phyloP scores from a whole-genome alignment of 2,888 invertebrate genomes.

The Eilema caniola region DNA sequence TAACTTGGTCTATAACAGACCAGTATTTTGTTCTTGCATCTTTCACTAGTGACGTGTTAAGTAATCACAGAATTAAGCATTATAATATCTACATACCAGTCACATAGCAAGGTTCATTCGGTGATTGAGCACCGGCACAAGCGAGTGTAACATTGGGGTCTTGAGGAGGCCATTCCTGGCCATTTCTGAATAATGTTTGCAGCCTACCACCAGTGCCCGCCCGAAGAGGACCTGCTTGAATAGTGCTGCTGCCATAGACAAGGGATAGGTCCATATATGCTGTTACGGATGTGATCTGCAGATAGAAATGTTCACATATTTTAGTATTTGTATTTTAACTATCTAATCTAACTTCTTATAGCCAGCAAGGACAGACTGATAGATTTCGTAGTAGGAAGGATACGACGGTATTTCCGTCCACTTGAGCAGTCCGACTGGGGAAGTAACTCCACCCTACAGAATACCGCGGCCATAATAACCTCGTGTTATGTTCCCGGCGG shows the following conservation, averaged over 20 bases:
- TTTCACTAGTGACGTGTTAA: no score
- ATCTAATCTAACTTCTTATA: not conserved
- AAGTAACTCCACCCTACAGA: no score
- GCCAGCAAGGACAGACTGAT: no score
- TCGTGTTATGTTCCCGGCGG: no score
- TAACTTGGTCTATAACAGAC: no score
- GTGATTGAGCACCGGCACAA: constrained; percentile 88
- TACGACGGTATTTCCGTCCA: no score
- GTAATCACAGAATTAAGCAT: no score
- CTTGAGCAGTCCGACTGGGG: no score
- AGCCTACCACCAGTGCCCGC: constrained; percentile 90
- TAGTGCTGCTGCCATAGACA: constrained; percentile 92
- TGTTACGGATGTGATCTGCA: constrained; percentile 89
- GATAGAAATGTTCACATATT: not conserved
- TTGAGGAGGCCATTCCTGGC: constrained; percentile 91
- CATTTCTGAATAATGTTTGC: constrained; percentile 87
- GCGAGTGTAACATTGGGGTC: constrained; percentile 89
- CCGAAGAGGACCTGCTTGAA: constrained; percentile 89
- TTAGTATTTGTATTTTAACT: no score
- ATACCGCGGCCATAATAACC: no score
- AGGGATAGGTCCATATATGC: constrained; percentile 92
- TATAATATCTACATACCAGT: constrained; percentile 84
- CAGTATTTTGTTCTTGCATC: no score
- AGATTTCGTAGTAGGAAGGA: no score
- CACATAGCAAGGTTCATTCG: constrained; percentile 91